A percentile compares a stretch with the other conserved stretches of the same genome.
Evolutionary conservation across 2,888 invertebrate species (phyloP).

Genomic region (Morpho helenor): DNA sequence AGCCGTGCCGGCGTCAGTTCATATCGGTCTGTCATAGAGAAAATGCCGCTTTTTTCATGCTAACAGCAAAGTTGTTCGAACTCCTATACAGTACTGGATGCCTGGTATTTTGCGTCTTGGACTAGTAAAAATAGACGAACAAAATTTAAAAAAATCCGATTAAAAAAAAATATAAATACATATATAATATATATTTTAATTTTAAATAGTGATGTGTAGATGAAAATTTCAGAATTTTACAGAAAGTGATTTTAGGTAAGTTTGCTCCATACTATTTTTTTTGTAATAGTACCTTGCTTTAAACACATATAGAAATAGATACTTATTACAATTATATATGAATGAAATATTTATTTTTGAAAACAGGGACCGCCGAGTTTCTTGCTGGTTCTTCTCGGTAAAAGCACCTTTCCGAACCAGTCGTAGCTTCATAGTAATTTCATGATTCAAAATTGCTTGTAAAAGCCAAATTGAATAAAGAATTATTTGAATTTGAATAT

Average conservation of each 20-base stretch:
- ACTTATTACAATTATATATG: too few species aligned
- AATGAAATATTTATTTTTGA: too few species aligned
- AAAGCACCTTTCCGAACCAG: too few species aligned
- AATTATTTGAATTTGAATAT: too few species aligned
- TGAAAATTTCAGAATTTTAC: background rate
- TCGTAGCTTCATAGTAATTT: too few species aligned
- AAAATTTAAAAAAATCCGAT: background rate
- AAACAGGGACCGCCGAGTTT: too few species aligned
- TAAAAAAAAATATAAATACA: too few species aligned
- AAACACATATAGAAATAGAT: background rate
- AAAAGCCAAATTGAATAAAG: too few species aligned
- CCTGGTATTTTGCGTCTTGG: constrained; percentile 18
- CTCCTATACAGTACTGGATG: constrained; percentile 15
- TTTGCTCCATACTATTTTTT: background rate
- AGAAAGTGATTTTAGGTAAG: background rate
- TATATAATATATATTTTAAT: background rate
- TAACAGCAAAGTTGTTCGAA: constrained; percentile 13
- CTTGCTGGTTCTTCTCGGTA: too few species aligned
- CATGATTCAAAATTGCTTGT: too few species aligned
- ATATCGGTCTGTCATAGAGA: constrained; percentile 26
- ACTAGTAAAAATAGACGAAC: too few species aligned
- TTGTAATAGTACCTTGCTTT: background rate
- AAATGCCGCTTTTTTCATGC: constrained; percentile 24
- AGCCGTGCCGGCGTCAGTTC: constrained; percentile 38
- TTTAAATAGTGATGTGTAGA: constrained; percentile 2